Base-by-base conservation (phyloP, 2,888 invertebrate species). In the Phortica okadai region DNA sequence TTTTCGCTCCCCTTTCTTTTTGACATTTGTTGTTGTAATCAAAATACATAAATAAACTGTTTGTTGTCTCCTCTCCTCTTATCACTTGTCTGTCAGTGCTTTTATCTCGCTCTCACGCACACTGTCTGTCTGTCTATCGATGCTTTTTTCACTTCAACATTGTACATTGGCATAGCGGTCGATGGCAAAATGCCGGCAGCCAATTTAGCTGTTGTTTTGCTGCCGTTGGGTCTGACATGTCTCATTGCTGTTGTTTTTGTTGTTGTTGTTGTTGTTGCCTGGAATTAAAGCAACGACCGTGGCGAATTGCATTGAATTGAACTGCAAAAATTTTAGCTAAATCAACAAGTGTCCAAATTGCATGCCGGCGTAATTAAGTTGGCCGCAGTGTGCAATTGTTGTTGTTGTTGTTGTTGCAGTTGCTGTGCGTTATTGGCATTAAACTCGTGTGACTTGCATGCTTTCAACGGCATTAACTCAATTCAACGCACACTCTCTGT, bases 301-400 rank as follows among this genome's bases (percentile, higher is more conserved):
- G 64, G 33, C 14, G 41, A 50, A 50, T 8, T 33, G 56, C 62
- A 62, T 10, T n/a, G 14, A 54, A 72, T 11, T 16, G 42, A 42
- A 41, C 33, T 6, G 54, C 41, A 44, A 41, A 25, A 56, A 41
- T 1, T 21, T 10, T 25, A 64, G 64, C 33, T 41, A 41, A 25
- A 64, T 41, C 25, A 72, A 56, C 16, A 69, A 69, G 33, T 56
- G 62, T 62, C 62, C 62, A 56, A 72, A 72, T 72, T 56, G 70
- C 70, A 72, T 72, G 70, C 70, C 70, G 25, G 21, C 56, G 45
- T 72, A 72, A 72, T 72, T 72, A 56, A 69, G 70, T 33, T 72
- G 25, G 16, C 25, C 21, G n/a, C 42, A 2, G 14, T 14, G 14
- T 66, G 33, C n/a, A n/a, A 6, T 42, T 66, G 42, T 16, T 41